Conservation (phyloP, 2,797 vertebrate species). For the Cuculus canorus region DNA sequence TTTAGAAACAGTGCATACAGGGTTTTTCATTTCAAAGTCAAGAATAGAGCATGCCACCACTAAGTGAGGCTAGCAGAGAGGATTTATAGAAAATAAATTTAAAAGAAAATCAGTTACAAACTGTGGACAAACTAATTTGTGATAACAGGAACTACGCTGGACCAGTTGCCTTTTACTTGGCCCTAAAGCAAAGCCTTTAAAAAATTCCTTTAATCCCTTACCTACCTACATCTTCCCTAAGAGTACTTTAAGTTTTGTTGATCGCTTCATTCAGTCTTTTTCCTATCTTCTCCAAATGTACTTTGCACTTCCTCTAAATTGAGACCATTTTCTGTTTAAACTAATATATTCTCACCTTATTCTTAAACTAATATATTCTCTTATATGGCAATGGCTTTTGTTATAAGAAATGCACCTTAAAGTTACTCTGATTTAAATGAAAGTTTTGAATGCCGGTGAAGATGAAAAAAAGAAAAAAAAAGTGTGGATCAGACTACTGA, state of each 20-base stretch:
- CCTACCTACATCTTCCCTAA: not conserved
- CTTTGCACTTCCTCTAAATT: not conserved
- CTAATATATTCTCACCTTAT: not conserved
- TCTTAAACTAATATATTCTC: slow-evolving; percentile 10
- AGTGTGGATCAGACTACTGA: not conserved
- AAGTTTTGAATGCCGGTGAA: not conserved
- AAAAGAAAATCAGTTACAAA: slow-evolving; percentile 4
- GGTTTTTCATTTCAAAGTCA: not conserved
- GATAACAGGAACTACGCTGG: not conserved
- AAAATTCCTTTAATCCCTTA: not conserved
- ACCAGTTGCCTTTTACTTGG: not conserved
- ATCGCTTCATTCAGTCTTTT: not conserved
- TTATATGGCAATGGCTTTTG: not conserved
- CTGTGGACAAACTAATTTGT: not conserved
- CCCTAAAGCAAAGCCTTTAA: not conserved
- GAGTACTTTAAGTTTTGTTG: not conserved
- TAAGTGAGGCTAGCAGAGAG: not conserved
- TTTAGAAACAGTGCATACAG: not conserved
- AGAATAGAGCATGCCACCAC: not conserved
- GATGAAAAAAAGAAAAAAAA: slow-evolving; percentile 18
- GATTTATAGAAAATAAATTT: slow-evolving; percentile 3
- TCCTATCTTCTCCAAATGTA: not conserved
- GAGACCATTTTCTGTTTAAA: slow-evolving; percentile 24
- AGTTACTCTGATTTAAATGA: not conserved
- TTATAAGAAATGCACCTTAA: not conserved